Evolutionary conservation across 2,797 vertebrate species (phyloP), one percentile per base, ranked within the genome.

Genomic region (Chiroxiphia lanceolata): DNA sequence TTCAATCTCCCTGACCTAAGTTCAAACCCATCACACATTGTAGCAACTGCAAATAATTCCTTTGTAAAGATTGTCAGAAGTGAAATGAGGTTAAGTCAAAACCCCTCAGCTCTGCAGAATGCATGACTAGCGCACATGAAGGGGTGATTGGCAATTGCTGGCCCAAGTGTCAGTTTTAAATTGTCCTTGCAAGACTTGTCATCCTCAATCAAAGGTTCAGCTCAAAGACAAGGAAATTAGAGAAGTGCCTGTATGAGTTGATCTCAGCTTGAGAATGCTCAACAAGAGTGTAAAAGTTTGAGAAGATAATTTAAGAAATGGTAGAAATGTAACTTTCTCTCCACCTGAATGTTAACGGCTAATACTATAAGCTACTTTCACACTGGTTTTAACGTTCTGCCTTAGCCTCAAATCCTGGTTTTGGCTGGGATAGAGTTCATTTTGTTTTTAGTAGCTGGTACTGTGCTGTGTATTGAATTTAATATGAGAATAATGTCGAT

Each of bases 61-160:
- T 92, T 91, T 95, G 94, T 94, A 96, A 95, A 95, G 95, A 95
- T 36, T 95, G 94, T 96, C 96, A 96, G 85, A 81, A 95, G 56
- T 71, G 89, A 95, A 89, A 95, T 95, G 95, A 95, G 91, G 91
- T 90, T 70, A 93, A 96, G 90, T 92, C 71, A 92, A 77, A 92
- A 25, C 60, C 36, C 74, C 81, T 23, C 50, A 78, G 89, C 84
- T 83, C 71, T 94, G 75, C 88, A 77, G 94, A 90, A 91, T 33
- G 44, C 76, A 27, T 40, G 83, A 84, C 74, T 64, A 59, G 47
- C 0, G 3, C 53, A 7, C 47, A 5, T 60, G 89, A 81, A 87
- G 64, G 47, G 44, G 19, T 96, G 97, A 94, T 82, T 93, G 96
- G 86, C 97, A 96, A 81, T 69, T 85, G 88, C 78, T 95, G 95